Evolutionary conservation across 2,113 vertebrate species (phyloP).

Genomic region (Pitta sordida): DNA sequence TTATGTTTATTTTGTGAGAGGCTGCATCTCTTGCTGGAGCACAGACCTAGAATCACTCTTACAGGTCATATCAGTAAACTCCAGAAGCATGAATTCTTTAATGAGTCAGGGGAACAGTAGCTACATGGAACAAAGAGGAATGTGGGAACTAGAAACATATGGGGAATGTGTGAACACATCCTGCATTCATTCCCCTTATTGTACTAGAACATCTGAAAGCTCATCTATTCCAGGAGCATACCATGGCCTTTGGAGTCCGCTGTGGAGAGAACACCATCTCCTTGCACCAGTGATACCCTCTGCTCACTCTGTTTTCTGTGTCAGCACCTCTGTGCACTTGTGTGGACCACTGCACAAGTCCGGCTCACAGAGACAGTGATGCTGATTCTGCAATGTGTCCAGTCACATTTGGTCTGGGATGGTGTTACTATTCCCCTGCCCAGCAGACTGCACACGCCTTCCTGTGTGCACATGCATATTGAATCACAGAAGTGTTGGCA

Average conservation of each 20-base stretch:
- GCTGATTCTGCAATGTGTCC: background rate
- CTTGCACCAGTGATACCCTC: background rate
- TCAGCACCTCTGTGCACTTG: background rate
- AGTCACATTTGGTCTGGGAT: background rate
- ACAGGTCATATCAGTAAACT: background rate
- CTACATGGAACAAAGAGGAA: background rate
- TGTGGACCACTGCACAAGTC: background rate
- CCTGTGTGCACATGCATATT: too few relatives aligned
- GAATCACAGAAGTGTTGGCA: background rate
- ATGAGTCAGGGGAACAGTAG: background rate
- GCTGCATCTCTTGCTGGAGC: background rate
- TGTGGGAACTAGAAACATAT: background rate
- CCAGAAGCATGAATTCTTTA: background rate
- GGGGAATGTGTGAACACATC: background rate
- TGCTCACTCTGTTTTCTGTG: background rate
- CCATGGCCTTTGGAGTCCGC: background rate
- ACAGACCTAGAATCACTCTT: background rate
- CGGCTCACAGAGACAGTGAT: background rate
- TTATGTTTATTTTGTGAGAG: background rate
- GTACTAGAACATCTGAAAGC: background rate
- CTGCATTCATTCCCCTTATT: background rate
- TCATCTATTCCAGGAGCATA: background rate
- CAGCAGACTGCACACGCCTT: background rate
- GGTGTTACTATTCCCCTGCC: rapidly evolving
- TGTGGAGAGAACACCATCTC: background rate